Percentiles rank a stretch among this genome's conserved stretches.
Conservation (phyloP, 2,113 vertebrate genomes). For the Micronycteris hirsuta region DNA sequence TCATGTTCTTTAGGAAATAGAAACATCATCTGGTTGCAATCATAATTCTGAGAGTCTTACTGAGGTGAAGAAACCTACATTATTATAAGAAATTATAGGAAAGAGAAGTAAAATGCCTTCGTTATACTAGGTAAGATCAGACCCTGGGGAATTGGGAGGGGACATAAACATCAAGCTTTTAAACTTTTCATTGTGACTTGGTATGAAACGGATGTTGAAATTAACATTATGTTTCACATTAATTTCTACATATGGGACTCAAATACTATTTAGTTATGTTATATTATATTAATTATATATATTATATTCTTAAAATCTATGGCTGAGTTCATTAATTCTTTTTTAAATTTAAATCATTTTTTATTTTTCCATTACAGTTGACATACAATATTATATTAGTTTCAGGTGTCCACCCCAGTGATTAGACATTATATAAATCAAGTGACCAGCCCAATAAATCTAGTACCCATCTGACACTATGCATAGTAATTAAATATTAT, state of each 20-base stretch:
- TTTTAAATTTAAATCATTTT: not conserved
- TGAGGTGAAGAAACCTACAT: not conserved
- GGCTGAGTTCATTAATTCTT: not conserved
- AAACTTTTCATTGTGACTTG: not conserved
- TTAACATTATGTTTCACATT: not conserved
- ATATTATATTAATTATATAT: not conserved
- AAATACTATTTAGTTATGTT: not conserved
- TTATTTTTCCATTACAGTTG: not conserved
- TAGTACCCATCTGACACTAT: not conserved
- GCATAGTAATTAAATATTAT: not conserved
- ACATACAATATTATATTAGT: not conserved
- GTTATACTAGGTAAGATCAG: not conserved
- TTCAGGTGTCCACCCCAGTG: not conserved
- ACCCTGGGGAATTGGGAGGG: not conserved
- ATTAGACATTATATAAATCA: not conserved
- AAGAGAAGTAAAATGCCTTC: conserved; percentile 2
- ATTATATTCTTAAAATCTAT: not conserved
- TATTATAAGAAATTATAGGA: not conserved
- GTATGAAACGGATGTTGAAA: not conserved
- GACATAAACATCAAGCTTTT: not conserved
- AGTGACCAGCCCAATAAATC: not conserved
- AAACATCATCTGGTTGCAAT: not conserved
- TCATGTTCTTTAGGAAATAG: not conserved
- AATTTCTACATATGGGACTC: not conserved
- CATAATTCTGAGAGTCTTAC: not conserved